Evolutionary conservation across 2,113 vertebrate species (phyloP), one percentile per base, ranked within the genome.

Genomic region (Xiphophorus couchianus): DNA sequence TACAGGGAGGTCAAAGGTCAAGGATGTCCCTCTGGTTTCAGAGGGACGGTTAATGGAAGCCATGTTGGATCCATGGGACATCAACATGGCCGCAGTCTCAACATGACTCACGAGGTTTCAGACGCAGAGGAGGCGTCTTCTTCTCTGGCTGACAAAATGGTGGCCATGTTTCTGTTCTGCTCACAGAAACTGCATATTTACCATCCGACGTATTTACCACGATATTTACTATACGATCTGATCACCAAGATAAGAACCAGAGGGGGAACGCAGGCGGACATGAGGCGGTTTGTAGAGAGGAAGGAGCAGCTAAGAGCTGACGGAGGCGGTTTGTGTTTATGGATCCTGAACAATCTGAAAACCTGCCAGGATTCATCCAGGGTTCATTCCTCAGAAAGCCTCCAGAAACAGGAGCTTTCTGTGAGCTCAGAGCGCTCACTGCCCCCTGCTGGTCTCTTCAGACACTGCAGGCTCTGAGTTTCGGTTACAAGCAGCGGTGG

Each of bases 371-470:
- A 28, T 28, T 28, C 39, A 51, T 77, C 83, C 67, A 78, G 71
- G 58, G 54, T 69, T 80, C 75, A 84, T 84, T 87, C 73, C 80
- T 71, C 73, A 58, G 44, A 76, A 87, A 89, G 2, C 70, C 74
- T 37, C 10, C 35, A 37, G 35, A 11, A 37, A 37, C 35, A 11
- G 35, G 2, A 3, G 35, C 35, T 37, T 12, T 11, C 35, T 11
- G 35, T 0, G 10, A 37, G 35, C 35, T 27, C 13, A 65, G 63
- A 35, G 63, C 7, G 1, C 8, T 65, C 3, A 35, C 30, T 51
- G 28, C 19, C 30, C 67, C 35, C 69, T 58, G 65, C 25, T 66
- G 65, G 35, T 15, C 25, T 1, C n/a, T 35, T 28, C n/a, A 39
- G 22, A 25, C 22, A 15, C 22, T n/a, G 17, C 8, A 58, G 25